These are phyloP conservation scores for Pseudoips prasinana DNA, from an alignment of 2,888 invertebrate species.

Conservation along the genomic window DNA sequence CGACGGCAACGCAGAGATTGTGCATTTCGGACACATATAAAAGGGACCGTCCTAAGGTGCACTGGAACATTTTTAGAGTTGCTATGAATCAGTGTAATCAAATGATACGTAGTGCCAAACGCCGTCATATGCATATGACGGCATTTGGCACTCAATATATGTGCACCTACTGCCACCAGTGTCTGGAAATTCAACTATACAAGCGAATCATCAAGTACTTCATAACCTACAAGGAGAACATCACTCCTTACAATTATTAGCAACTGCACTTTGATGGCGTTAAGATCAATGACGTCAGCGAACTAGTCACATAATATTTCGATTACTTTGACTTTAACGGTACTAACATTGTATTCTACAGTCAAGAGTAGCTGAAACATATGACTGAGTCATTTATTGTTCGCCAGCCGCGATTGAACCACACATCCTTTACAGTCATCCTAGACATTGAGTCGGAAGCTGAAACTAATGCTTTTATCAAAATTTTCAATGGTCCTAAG, in stretches of 20 bases:
- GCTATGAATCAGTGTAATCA: too few relatives aligned
- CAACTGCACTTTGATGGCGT: constrained; percentile 82
- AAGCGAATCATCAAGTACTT: constrained; percentile 82
- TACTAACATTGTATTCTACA: constrained; percentile 72
- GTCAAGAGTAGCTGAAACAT: constrained; percentile 48
- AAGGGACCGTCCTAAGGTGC: too few relatives aligned
- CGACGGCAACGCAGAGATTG: too few relatives aligned
- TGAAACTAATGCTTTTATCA: constrained; percentile 80
- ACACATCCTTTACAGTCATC: constrained; percentile 84
- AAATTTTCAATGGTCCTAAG: constrained; percentile 87
- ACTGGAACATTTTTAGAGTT: too few relatives aligned
- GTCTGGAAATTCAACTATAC: too few relatives aligned
- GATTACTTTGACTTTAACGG: constrained; percentile 85
- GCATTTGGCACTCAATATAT: too few relatives aligned
- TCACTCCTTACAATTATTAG: constrained; percentile 81
- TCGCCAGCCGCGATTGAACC: constrained; percentile 86
- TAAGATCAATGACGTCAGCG: constrained; percentile 82
- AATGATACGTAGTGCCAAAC: too few relatives aligned
- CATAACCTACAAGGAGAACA: constrained; percentile 82
- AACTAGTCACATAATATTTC: constrained; percentile 84
- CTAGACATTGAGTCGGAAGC: constrained; percentile 83
- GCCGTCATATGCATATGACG: too few relatives aligned
- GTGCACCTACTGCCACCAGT: too few relatives aligned
- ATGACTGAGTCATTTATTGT: constrained; percentile 72
- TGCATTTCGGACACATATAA: too few relatives aligned